Percentiles rank a stretch among this genome's conserved stretches.
Evolutionary conservation across 2,888 invertebrate species (phyloP).

Genomic region (Agrenia bidenticulata): DNA sequence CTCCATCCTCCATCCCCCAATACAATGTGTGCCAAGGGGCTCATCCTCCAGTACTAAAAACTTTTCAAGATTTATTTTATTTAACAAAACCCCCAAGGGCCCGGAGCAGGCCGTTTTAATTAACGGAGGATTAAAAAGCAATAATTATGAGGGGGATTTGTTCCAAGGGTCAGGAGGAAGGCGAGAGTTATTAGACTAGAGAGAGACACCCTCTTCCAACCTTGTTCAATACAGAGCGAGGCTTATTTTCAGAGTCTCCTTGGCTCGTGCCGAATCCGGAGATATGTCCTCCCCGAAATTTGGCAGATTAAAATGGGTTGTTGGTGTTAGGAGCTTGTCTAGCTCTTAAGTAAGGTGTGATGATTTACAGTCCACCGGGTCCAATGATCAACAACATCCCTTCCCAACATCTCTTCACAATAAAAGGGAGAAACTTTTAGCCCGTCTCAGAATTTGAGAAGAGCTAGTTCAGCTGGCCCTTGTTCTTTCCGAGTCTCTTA

Average conservation of each 20-base stretch:
- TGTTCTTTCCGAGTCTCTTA: no score
- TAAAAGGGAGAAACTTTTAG: no score
- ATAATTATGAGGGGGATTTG: constrained; percentile 41
- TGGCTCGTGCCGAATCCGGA: constrained; percentile 13
- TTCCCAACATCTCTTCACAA: no score
- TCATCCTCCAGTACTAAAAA: neutral
- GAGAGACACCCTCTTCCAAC: no score
- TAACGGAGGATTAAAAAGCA: constrained; percentile 49
- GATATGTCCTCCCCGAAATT: neutral
- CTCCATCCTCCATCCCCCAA: no score
- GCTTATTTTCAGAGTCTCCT: neutral
- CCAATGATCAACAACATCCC: constrained; percentile 33
- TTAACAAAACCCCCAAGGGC: no score
- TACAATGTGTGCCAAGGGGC: constrained; percentile 10
- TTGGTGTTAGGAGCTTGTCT: no score
- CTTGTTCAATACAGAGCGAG: no score
- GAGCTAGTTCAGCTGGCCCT: no score
- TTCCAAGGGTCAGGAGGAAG: constrained; percentile 33
- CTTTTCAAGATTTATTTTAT: constrained; percentile 9
- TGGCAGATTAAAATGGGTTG: neutral
- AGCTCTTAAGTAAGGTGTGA: constrained; percentile 40
- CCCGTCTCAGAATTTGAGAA: neutral
- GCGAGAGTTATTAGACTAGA: no score
- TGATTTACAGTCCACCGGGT: constrained; percentile 53
- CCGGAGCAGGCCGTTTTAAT: constrained; percentile 41